These are phyloP conservation scores for Coronaproctus castanopsis DNA, from an alignment of 2,888 invertebrate species.

Conservation along the genomic window DNA sequence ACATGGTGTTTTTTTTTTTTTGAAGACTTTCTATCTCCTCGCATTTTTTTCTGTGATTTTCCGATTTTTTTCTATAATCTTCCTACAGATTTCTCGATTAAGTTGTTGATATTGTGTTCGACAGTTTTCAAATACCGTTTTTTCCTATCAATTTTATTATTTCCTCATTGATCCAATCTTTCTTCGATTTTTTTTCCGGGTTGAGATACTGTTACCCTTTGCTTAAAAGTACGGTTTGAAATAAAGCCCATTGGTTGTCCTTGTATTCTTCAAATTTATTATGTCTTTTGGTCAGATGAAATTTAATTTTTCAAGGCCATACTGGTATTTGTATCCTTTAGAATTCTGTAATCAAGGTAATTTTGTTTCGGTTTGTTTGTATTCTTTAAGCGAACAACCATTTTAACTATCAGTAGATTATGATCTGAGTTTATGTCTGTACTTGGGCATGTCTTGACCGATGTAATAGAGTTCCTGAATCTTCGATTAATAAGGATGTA, in stretches of 20 bases:
- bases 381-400: neutral
- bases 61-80: neutral
- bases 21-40: neutral
- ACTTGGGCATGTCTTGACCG: neutral
- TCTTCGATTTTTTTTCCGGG: neutral
- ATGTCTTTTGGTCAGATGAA: neutral
- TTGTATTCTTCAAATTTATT: neutral
- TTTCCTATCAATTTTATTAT: neutral
- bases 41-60: neutral
- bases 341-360: neutral
- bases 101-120: neutral
- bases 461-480: neutral
- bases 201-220: neutral
- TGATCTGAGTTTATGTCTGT: neutral
- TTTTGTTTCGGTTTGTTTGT: neutral
- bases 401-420: neutral
- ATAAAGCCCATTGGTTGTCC: neutral
- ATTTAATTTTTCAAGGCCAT: neutral
- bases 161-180: neutral
- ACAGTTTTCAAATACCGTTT: neutral
- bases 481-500: neutral
- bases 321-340: neutral
- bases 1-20: neutral
- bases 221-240: neutral
- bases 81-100: neutral